Evolutionary conservation across 2,888 invertebrate genomes (phyloP).

Genomic region (Incurvaria masculella): DNA sequence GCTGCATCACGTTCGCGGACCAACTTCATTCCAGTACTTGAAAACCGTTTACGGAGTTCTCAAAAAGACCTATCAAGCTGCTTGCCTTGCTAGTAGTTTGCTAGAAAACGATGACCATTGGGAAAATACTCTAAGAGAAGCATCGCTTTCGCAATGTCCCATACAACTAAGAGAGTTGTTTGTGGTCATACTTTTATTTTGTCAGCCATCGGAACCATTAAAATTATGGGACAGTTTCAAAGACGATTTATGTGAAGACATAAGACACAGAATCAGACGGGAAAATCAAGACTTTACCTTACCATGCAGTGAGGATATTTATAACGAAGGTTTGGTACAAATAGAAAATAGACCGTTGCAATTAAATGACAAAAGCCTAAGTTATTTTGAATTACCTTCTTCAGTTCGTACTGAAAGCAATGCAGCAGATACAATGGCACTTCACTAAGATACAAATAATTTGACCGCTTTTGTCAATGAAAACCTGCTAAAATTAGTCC

Average conservation of each 20-base stretch:
- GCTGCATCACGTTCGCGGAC: constrained; percentile 17
- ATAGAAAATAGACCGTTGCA: neutral
- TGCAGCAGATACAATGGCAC: neutral
- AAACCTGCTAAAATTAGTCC: too few species aligned
- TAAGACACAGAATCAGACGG: neutral
- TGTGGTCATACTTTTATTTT: constrained; percentile 7
- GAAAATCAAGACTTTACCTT: too few species aligned
- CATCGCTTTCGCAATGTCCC: constrained; percentile 8
- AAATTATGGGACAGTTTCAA: constrained; percentile 9
- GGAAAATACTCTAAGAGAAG: constrained; percentile 13
- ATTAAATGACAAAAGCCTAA: neutral
- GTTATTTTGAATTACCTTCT: neutral
- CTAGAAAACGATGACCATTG: constrained; percentile 18
- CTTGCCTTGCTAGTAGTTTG: constrained; percentile 15
- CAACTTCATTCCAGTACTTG: constrained; percentile 18
- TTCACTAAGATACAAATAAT: neutral
- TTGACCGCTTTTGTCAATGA: neutral
- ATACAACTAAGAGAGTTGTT: constrained; percentile 11
- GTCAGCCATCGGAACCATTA: constrained; percentile 8
- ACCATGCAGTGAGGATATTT: neutral
- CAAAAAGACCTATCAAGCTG: constrained; percentile 15
- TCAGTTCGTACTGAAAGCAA: neutral
- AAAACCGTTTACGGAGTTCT: constrained; percentile 18
- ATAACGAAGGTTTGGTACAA: neutral
- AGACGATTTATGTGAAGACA: constrained; percentile 10